Base-by-base conservation (phyloP, 2,797 vertebrate genomes). In the Megaceryle alcyon region DNA sequence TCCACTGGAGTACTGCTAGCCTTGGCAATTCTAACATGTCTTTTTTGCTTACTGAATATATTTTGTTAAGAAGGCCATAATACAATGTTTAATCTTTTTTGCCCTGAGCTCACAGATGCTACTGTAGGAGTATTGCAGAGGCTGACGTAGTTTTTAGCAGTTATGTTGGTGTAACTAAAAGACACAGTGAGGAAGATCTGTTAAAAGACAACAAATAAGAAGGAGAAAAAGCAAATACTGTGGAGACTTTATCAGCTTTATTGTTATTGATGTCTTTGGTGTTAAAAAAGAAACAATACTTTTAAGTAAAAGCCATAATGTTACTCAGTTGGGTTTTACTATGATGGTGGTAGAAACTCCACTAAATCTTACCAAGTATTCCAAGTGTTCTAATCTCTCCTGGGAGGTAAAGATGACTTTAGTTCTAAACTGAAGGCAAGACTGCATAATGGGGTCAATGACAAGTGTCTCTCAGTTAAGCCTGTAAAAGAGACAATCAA, bases 101-200 rank as follows among this genome's bases (percentile, higher is more conserved):
- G 78, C 82, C 90, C 81, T 51, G 23, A 90, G 49, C 76, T 53
- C 71, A 81, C 77, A 80, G 82, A 91, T 51, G 56, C 95, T 96
- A 90, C 93, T 96, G 95, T 95, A 95, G 95, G 94, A 96, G 96
- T 95, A 84, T 12, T 72, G 83, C 77, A 92, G 80, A 66, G 41
- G 88, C 56, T 85, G 70, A 66, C 68, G 20, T 69, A 82, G 90
- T 33, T 33, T 85, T 43, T 87, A 82, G 91, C 92, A 86, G 92
- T 89, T 96, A 96, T 92, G 86, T 88, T 90, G 83, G 69, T 91
- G 88, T 91, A 86, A 51, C 68, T 76, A 80, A 85, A 92, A 79
- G 84, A 69, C 63, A 92, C 46, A 56, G n/a, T 33, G 9, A 90
- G 15, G 46, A 77, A 91, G 41, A 86, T 81, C 23, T 90, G 71